These are phyloP conservation scores for Odontocerum albicorne DNA, from an alignment of 2,888 invertebrate species.

Conservation along the genomic window DNA sequence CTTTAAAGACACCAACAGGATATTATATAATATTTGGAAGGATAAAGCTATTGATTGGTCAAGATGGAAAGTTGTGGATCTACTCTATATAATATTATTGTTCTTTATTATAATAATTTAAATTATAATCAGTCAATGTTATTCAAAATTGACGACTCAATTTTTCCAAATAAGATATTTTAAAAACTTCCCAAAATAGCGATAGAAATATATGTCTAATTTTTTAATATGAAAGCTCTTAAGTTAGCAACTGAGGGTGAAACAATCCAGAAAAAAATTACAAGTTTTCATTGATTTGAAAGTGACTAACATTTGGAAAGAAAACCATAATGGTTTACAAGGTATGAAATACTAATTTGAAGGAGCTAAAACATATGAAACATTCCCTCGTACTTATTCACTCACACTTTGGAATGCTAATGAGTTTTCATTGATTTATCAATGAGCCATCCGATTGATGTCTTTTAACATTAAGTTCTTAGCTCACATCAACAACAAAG, in stretches of 20 bases:
- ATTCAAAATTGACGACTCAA: constrained; percentile 6
- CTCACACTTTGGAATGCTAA: too few relatives aligned
- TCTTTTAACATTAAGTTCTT: too few relatives aligned
- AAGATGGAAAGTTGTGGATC: constrained; percentile 13
- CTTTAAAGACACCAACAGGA: constrained; percentile 7
- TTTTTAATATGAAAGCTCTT: background rate
- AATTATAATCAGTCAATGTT: constrained; percentile 8
- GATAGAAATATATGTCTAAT: constrained; percentile 1
- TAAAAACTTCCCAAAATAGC: background rate
- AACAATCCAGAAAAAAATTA: background rate
- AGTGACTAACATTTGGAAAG: background rate
- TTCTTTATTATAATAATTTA: constrained; percentile 2
- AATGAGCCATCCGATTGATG: too few relatives aligned
- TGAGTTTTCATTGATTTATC: too few relatives aligned
- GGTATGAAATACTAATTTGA: too few relatives aligned
- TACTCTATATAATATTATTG: constrained; percentile 14
- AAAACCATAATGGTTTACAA: background rate
- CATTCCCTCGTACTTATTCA: too few relatives aligned
- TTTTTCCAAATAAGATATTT: background rate
- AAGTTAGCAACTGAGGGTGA: background rate
- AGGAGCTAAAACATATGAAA: too few relatives aligned
- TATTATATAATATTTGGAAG: constrained; percentile 8
- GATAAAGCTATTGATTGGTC: constrained; percentile 24
- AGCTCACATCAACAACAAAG: too few relatives aligned
- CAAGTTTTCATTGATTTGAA: background rate